Evolutionary conservation across 64 coral and sea anemone species (phyloP).

Genomic region (Cladopsammia gracilis): DNA sequence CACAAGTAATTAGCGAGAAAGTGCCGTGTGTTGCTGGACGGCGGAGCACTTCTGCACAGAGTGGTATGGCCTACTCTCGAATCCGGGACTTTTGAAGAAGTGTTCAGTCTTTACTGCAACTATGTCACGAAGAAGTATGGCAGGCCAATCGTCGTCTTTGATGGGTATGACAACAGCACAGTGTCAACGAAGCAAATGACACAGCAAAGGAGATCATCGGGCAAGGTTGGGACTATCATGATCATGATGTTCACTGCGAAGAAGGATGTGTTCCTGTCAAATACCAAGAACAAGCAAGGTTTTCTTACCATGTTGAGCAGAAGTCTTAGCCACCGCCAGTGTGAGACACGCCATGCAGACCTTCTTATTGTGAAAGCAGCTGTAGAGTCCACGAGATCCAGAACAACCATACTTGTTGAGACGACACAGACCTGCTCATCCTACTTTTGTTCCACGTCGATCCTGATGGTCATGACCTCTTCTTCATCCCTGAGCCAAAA

Average conservation of each 20-base stretch:
- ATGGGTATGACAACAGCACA: not conserved
- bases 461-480: too few relatives aligned
- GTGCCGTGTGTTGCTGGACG: too few relatives aligned
- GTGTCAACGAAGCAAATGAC: not conserved
- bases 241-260: conserved; percentile 22
- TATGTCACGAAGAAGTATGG: too few relatives aligned
- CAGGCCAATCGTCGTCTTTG: too few relatives aligned
- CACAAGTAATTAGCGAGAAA: too few relatives aligned
- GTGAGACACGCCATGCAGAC: conserved; percentile 1
- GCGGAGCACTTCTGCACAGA: too few relatives aligned
- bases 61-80: too few relatives aligned
- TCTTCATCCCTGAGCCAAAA: conserved; percentile 16
- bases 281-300: conserved; percentile 9
- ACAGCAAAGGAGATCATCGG: not conserved
- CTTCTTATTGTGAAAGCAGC: conserved; percentile 28
- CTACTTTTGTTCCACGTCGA: too few relatives aligned
- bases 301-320: not conserved
- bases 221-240: not conserved
- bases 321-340: too few relatives aligned
- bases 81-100: too few relatives aligned
- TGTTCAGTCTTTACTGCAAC: too few relatives aligned
- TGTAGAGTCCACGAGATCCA: not conserved
- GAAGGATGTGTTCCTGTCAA: not conserved
- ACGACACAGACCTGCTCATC: too few relatives aligned
- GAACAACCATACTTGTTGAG: not conserved